Conservation (phyloP, 2,797 vertebrate species). For the Phalloptychus januarius region DNA sequence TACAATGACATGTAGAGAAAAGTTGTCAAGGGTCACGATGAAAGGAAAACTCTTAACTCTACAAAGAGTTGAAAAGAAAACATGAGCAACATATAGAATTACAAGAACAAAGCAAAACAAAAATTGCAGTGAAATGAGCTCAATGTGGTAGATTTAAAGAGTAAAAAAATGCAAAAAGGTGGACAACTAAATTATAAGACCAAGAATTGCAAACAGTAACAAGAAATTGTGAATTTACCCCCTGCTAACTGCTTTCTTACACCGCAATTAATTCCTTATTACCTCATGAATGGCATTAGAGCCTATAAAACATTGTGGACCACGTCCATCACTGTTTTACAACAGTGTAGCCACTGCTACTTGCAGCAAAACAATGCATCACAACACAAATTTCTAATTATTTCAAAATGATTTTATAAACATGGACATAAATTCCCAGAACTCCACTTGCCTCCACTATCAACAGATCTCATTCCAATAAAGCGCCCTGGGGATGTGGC, state of each 20-base stretch:
- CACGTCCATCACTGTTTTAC: background rate
- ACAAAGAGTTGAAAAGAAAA: too few relatives aligned
- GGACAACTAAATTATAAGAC: background rate
- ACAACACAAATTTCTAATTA: background rate
- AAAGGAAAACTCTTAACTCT: background rate
- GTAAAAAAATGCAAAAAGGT: background rate
- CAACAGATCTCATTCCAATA: background rate
- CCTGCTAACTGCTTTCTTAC: too few relatives aligned
- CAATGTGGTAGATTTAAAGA: background rate
- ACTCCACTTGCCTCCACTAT: background rate
- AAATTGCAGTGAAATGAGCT: background rate
- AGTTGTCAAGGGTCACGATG: background rate
- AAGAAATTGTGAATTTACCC: background rate
- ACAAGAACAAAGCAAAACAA: background rate
- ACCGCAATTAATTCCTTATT: too few relatives aligned
- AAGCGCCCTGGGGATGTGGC: background rate
- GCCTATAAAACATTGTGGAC: background rate
- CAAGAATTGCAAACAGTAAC: background rate
- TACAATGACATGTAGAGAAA: background rate
- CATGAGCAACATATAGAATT: background rate
- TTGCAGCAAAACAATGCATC: background rate
- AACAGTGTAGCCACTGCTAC: background rate
- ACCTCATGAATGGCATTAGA: too few relatives aligned
- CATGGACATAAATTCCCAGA: background rate
- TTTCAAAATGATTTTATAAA: background rate